Conservation (phyloP, 2,888 invertebrate genomes). For the Stenichneumon culpator region DNA sequence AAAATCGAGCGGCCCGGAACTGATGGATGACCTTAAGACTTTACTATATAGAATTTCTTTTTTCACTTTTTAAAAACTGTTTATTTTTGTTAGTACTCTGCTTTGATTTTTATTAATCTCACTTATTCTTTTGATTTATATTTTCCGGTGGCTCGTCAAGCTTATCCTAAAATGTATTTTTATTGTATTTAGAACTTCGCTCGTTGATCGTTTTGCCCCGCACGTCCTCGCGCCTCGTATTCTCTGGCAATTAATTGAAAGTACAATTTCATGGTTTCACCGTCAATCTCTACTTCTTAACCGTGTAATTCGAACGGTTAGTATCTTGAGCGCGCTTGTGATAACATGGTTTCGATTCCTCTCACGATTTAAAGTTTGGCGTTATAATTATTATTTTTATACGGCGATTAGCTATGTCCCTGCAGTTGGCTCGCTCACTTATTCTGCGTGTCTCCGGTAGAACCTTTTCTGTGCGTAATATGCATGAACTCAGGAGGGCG, state of each 20-base stretch:
- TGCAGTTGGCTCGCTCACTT: background rate
- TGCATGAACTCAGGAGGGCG: constrained; percentile 35
- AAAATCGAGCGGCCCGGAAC: too few species aligned
- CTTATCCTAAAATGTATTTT: background rate
- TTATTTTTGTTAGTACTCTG: too few species aligned
- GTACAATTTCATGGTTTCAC: constrained; percentile 33
- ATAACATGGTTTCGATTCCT: constrained; percentile 38
- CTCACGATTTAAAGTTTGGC: constrained; percentile 25
- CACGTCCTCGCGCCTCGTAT: constrained; percentile 11
- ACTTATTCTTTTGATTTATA: too few species aligned
- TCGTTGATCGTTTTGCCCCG: background rate
- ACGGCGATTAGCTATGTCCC: constrained; percentile 1
- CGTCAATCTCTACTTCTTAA: background rate
- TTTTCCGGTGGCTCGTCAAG: constrained; percentile 50
- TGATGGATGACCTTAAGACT: too few species aligned
- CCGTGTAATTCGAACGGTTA: background rate
- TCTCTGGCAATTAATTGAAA: constrained; percentile 40
- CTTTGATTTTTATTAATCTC: too few species aligned
- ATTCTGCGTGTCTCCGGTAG: constrained; percentile 6
- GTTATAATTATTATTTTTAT: constrained; percentile 29
- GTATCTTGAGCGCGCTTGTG: background rate
- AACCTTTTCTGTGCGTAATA: constrained; percentile 11
- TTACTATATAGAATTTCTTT: too few species aligned
- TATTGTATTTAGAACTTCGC: background rate
- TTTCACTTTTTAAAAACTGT: too few species aligned